Evolutionary conservation across 2,888 invertebrate species (phyloP).

Genomic region (Dorcus hopei): DNA sequence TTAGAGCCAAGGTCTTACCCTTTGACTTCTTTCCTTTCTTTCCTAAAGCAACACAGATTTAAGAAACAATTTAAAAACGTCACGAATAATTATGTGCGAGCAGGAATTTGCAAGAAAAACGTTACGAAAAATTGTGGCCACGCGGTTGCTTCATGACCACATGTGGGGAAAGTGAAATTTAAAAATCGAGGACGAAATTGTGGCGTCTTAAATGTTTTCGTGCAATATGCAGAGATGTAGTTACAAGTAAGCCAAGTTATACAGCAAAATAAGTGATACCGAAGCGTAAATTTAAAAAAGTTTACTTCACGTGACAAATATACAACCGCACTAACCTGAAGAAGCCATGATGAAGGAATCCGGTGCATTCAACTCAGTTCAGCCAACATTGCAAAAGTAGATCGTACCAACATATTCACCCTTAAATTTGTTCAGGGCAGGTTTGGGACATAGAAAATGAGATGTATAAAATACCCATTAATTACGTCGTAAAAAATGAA

Average conservation of each 20-base stretch:
- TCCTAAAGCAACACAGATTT: conserved; percentile 51
- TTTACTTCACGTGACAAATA: conserved; percentile 48
- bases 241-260: neutral
- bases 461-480: no score
- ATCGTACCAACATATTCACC: conserved; percentile 1
- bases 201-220: neutral
- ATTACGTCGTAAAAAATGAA: no score
- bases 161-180: neutral
- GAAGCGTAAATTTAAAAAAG: conserved; percentile 1
- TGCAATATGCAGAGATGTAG: neutral
- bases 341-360: conserved; percentile 65
- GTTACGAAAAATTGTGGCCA: conserved; percentile 11
- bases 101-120: neutral
- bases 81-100: neutral
- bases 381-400: conserved; percentile 9
- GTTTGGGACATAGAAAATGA: no score
- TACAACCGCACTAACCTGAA: conserved; percentile 62
- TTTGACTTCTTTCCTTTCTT: conserved; percentile 85
- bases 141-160: conserved; percentile 17
- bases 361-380: conserved; percentile 22
- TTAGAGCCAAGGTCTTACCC: conserved; percentile 77
- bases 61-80: conserved; percentile 11
- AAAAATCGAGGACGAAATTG: neutral
- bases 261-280: neutral
- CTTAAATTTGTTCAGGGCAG: no score